phyloP scores from a whole-genome alignment of 2,113 vertebrate genomes.

The Carlito syrichta region DNA sequence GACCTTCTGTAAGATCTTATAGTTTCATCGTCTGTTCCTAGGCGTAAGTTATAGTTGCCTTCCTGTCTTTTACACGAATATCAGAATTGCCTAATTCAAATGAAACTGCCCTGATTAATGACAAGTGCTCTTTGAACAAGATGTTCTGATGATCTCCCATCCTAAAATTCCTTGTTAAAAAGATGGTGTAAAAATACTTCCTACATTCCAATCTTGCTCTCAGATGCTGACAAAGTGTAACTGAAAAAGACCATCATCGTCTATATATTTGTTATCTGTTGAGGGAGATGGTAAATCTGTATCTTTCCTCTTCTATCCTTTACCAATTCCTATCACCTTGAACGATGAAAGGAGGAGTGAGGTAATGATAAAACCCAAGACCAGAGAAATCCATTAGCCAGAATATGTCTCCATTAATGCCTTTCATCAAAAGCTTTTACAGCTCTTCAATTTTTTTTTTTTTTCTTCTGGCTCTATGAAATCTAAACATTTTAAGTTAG shows the following conservation, averaged over 20 bases:
- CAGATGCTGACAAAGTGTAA: not conserved
- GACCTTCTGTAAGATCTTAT: not conserved
- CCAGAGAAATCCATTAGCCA: not conserved
- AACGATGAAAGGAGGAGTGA: not conserved
- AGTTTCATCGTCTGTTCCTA: not conserved
- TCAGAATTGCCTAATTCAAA: conserved; percentile 53
- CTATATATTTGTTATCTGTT: not conserved
- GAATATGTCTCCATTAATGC: not conserved
- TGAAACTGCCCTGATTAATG: conserved; percentile 56
- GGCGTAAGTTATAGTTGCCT: not conserved
- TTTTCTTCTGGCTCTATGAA: not conserved
- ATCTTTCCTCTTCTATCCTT: not conserved
- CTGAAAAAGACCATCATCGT: not conserved
- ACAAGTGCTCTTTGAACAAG: conserved; percentile 65
- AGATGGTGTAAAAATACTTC: conserved; percentile 15
- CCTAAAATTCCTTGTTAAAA: conserved; percentile 13
- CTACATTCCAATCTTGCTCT: not conserved
- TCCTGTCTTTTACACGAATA: not conserved
- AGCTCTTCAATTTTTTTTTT: not conserved
- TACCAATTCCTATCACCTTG: not conserved
- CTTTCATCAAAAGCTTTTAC: not conserved
- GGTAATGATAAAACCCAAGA: not conserved
- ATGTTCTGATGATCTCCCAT: conserved; percentile 62
- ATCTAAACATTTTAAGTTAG: conserved; percentile 18
- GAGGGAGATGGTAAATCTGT: not conserved